phyloP scores from a whole-genome alignment of 2,797 vertebrate species.

The Danionella dracula region DNA sequence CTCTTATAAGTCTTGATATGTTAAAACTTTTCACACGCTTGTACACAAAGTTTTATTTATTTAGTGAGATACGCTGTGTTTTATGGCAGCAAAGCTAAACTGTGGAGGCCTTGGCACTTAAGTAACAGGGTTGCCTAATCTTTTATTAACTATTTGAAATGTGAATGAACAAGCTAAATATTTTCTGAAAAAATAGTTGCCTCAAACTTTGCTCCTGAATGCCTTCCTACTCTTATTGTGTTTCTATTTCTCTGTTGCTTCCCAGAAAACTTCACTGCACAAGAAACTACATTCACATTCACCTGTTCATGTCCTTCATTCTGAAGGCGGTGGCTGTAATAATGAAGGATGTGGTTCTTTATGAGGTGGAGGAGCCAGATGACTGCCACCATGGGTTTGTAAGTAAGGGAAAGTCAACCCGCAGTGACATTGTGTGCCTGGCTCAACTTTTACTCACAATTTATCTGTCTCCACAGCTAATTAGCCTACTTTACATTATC shows the following conservation, averaged over 20 bases:
- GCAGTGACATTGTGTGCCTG: not conserved
- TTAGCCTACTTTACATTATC: not conserved
- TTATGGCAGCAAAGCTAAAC: too few relatives aligned
- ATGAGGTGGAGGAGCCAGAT: slow-evolving; percentile 69
- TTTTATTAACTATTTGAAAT: too few relatives aligned
- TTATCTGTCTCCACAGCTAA: not conserved
- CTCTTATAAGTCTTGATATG: not conserved
- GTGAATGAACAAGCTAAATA: too few relatives aligned
- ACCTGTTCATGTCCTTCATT: slow-evolving; percentile 92
- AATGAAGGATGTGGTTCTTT: slow-evolving; percentile 86
- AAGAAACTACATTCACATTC: slow-evolving; percentile 92
- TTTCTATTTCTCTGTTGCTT: slow-evolving; percentile 21
- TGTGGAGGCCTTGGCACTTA: too few relatives aligned
- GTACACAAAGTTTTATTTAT: too few relatives aligned
- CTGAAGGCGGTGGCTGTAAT: slow-evolving; percentile 87
- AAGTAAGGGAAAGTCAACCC: slow-evolving; percentile 42
- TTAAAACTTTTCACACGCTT: not conserved
- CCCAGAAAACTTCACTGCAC: slow-evolving; percentile 92
- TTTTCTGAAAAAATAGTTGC: too few relatives aligned
- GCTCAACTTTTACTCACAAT: too few relatives aligned
- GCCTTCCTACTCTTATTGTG: too few relatives aligned
- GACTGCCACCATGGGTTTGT: slow-evolving; percentile 74
- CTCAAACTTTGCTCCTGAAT: too few relatives aligned
- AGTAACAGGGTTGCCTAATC: too few relatives aligned
- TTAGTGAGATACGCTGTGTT: too few relatives aligned